phyloP scores from a whole-genome alignment of 35 echinoderm and acorn worm species.

The Acanthaster planci region DNA sequence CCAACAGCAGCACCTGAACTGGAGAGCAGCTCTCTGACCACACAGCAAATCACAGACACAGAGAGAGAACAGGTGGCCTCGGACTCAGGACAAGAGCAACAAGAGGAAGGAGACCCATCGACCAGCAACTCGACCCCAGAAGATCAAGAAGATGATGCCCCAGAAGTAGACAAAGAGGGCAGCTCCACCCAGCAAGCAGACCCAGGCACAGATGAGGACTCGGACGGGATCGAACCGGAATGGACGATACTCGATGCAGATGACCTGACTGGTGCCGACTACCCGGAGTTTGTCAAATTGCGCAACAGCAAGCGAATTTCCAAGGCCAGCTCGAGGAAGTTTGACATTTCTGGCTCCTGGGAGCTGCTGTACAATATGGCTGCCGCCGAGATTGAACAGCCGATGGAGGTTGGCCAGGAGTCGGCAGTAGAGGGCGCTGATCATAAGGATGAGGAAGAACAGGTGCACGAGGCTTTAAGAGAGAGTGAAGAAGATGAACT shows the following conservation, averaged over 20 bases:
- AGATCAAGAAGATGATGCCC: not conserved
- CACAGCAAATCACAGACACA: not conserved
- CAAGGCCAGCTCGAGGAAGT: not conserved
- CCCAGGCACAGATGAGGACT: not conserved
- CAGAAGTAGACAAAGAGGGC: not conserved
- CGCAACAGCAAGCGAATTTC: not conserved
- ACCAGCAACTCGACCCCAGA: not conserved
- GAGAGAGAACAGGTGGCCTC: not conserved
- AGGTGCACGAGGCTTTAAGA: not conserved
- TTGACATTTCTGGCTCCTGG: not conserved
- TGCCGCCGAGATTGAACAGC: not conserved
- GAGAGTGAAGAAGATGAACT: slow-evolving; percentile 24
- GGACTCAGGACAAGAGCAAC: not conserved
- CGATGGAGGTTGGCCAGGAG: not conserved
- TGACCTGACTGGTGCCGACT: not conserved
- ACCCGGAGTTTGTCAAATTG: slow-evolving; percentile 13
- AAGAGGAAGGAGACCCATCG: not conserved
- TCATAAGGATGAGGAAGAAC: not conserved
- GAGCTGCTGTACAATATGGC: slow-evolving; percentile 14
- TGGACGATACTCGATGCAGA: slow-evolving; percentile 8
- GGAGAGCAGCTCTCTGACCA: not conserved
- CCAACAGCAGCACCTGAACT: not conserved
- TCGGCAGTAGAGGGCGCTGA: not conserved
- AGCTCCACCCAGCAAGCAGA: not conserved
- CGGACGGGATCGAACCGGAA: slow-evolving; percentile 4